phyloP scores from a whole-genome alignment of 2,888 invertebrate species.

The Aphodius granarius region DNA sequence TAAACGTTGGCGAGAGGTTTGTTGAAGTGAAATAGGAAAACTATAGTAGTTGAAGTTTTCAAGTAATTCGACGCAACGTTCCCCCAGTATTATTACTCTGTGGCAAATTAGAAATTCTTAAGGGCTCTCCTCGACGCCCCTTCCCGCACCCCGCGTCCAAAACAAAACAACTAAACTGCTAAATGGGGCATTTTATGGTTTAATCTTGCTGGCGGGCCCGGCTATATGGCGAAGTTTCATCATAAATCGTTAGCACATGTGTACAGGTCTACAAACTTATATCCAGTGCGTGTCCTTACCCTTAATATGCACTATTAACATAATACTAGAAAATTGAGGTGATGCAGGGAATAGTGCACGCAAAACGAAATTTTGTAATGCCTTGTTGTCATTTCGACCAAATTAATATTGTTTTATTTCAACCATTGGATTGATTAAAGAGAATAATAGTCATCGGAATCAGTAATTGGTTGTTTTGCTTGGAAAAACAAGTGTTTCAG shows the following conservation, averaged over 20 bases:
- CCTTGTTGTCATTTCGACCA: background rate
- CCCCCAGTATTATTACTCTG: slow-evolving; percentile 30
- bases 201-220: slow-evolving; percentile 33
- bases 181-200: slow-evolving; percentile 37
- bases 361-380: too few relatives aligned
- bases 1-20: background rate
- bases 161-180: slow-evolving; percentile 35
- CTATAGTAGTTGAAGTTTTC: background rate
- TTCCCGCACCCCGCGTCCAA: slow-evolving; percentile 13
- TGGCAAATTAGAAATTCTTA: slow-evolving; percentile 37
- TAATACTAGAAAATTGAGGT: slow-evolving; percentile 8
- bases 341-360: too few relatives aligned
- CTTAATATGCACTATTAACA: slow-evolving; percentile 24
- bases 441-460: too few relatives aligned
- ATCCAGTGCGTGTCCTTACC: slow-evolving; percentile 21
- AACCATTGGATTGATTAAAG: too few relatives aligned
- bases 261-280: slow-evolving; percentile 28
- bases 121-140: slow-evolving; percentile 20
- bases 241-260: slow-evolving; percentile 42
- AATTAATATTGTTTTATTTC: too few relatives aligned
- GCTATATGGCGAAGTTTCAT: slow-evolving; percentile 38
- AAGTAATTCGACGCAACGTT: background rate
- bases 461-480: too few relatives aligned
- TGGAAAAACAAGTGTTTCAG: too few relatives aligned
- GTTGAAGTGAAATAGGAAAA: background rate